Conservation (phyloP, 2,888 invertebrate species). For the Macrosoma leucophasiata region DNA sequence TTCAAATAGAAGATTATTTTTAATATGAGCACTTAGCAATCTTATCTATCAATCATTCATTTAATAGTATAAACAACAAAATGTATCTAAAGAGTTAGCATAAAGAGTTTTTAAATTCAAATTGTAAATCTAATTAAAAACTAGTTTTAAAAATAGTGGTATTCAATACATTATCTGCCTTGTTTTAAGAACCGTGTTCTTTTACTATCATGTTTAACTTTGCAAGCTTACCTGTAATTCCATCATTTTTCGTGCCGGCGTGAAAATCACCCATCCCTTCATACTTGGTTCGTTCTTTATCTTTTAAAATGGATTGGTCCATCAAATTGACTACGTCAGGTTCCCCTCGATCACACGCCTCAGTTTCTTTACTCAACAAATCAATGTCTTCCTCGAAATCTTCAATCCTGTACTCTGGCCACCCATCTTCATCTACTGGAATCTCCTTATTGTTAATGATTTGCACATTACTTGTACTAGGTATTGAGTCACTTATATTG, state of each 20-base stretch:
- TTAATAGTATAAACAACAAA: not conserved
- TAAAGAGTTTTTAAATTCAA: not conserved
- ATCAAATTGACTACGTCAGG: conserved; percentile 40
- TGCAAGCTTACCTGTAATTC: conserved; percentile 72
- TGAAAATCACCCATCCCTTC: conserved; percentile 74
- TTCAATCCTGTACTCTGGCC: conserved; percentile 69
- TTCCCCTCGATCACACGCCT: conserved; percentile 19
- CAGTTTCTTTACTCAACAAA: conserved; percentile 14
- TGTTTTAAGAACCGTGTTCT: too few species aligned
- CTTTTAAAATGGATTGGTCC: conserved; percentile 40
- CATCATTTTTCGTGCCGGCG: conserved; percentile 79
- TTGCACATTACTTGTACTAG: conserved; percentile 35
- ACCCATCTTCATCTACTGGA: conserved; percentile 71
- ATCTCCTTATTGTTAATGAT: conserved; percentile 37
- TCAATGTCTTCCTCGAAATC: conserved; percentile 58
- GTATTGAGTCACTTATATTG: conserved; percentile 43
- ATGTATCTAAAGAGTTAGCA: not conserved
- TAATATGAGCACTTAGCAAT: too few species aligned
- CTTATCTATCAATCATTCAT: not conserved
- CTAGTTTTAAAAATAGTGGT: not conserved
- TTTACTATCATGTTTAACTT: too few species aligned
- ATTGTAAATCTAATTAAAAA: not conserved
- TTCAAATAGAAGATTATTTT: too few species aligned
- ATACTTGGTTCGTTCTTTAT: conserved; percentile 39
- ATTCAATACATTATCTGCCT: too few species aligned